phyloP scores from a whole-genome alignment of 2,888 invertebrate species.

The Cheilosia vernalis region DNA sequence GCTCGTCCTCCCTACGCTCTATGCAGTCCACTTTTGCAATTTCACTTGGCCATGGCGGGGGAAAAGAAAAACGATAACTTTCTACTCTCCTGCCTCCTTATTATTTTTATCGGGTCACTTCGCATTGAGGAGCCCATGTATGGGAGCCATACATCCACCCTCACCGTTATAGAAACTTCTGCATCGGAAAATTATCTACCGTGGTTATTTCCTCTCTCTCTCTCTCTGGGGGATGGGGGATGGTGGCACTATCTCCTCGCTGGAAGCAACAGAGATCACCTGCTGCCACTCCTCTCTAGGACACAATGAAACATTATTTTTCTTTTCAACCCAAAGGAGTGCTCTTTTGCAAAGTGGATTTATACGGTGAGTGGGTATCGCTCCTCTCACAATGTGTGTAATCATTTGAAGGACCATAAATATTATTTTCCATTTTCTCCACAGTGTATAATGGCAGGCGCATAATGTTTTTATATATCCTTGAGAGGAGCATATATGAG shows the following conservation, averaged over 20 bases:
- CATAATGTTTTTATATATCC: constrained; percentile 43
- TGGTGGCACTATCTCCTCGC: neutral
- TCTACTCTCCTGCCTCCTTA: constrained; percentile 54
- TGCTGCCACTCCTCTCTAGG: constrained; percentile 33
- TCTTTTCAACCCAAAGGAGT: constrained; percentile 24
- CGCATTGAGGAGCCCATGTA: constrained; percentile 34
- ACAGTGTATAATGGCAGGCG: constrained; percentile 52
- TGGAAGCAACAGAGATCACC: constrained; percentile 64
- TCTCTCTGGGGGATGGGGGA: no score
- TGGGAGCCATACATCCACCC: constrained; percentile 9
- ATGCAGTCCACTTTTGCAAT: constrained; percentile 50
- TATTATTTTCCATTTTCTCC: constrained; percentile 66
- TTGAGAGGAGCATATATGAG: constrained; percentile 36
- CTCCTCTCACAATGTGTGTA: constrained; percentile 58
- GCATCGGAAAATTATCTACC: constrained; percentile 54
- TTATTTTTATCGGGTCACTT: constrained; percentile 73
- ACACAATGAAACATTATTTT: constrained; percentile 62
- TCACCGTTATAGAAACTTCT: constrained; percentile 24
- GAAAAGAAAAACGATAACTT: constrained; percentile 39
- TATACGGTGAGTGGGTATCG: constrained; percentile 21
- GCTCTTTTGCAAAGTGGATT: constrained; percentile 26
- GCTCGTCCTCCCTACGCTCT: neutral
- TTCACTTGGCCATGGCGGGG: constrained; percentile 37
- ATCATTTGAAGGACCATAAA: constrained; percentile 73
- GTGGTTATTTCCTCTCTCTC: neutral